Base-by-base conservation (phyloP, 2,888 invertebrate species). In the Cheilosia vulpina region DNA sequence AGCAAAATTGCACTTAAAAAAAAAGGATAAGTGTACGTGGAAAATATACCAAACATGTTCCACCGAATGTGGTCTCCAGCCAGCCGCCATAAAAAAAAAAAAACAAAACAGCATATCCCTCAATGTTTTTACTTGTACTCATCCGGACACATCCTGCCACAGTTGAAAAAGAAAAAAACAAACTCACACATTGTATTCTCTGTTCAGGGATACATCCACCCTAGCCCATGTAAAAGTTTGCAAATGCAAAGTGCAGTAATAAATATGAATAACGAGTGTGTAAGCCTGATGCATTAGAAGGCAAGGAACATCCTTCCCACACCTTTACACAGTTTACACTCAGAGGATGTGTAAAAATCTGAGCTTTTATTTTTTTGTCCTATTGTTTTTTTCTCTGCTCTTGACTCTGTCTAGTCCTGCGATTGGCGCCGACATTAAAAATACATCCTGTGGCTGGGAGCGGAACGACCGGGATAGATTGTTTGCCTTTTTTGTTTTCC, bases 191-290 rank as follows among this genome's bases (percentile, higher is more conserved):
- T 72, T 81, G 66, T 85, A 58, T 71, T 21, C 41, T 58, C 52
- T 69, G 7, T 45, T 19, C 17, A 65, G 31, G 53, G 41, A 58
- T 68, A 43, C 34, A 50, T 52, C 38, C 52, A 17, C 62, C 41
- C 57, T 38, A 38, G 24, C 17, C 11, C 11, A 47, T 58, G 43
- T 45, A 53, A 77, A 58, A 65, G 71, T 71, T 53, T 65, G 55
- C 45, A 58, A 71, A 85, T 81, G 85, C 72, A 85, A 85, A 85
- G 72, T 85, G 81, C 81, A 85, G 81, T 72, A 85, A 85, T 81
- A 76, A 85, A 81, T 62, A 75, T 72, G 76, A 81, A 76, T 72
- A 85, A 81, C 85, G 81, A 85, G 81, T 81, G 72, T 85, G 77
- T 85, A 81, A 81, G 62, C 53, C 21, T 85, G 85, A 81, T 85